Base-by-base conservation (phyloP, 2,113 vertebrate genomes). In the Sturnira hondurensis region DNA sequence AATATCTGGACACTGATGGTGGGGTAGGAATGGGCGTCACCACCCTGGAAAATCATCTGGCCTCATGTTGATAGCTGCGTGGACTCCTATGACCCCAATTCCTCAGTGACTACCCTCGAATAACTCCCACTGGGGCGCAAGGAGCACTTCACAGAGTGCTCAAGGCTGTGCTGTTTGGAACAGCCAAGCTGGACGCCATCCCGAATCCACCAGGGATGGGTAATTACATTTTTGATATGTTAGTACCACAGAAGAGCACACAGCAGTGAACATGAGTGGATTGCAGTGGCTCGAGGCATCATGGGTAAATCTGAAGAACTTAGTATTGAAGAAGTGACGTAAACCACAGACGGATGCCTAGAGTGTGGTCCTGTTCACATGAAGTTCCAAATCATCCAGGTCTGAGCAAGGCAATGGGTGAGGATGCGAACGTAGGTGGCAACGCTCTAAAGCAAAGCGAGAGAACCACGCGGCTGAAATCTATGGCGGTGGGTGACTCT, bases 41-140 rank as follows among this genome's bases (percentile, higher is more conserved):
- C 8, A 19, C 43, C 78, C 73, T 84, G 90, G 71, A 89, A 97
- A 80, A 91, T 45, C 63, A 33, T 41, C 12, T 50, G 78, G 28
- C 38, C 28, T 56, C 36, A 36, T 33, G 5, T 22, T 45, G 87
- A 19, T 28, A 54, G 13, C 33, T 22, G 58, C 38, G 11, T 28
- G 13, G 41, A 68, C 31, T 17, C 36, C 45, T 45, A 38, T 4
- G 11, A 45, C 10, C 28, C 22, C 26, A 15, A 14, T 50, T 50
- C 47, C 47, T 50, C 50, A 52, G n/a, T 2, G 50, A 54, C 2
- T 4, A 6, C 45, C 4, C 33, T 24, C 13, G 67, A 89, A 24
- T 43, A 33, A 24, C 38, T 50, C 50, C 54, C 4, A 1, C 58
- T 28, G 43, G 17, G 17, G 19, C 14, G 13, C 0, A 1, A 54